These are phyloP conservation scores for Cuniculus paca DNA, from an alignment of 2,797 vertebrate species.

Conservation along the genomic window DNA sequence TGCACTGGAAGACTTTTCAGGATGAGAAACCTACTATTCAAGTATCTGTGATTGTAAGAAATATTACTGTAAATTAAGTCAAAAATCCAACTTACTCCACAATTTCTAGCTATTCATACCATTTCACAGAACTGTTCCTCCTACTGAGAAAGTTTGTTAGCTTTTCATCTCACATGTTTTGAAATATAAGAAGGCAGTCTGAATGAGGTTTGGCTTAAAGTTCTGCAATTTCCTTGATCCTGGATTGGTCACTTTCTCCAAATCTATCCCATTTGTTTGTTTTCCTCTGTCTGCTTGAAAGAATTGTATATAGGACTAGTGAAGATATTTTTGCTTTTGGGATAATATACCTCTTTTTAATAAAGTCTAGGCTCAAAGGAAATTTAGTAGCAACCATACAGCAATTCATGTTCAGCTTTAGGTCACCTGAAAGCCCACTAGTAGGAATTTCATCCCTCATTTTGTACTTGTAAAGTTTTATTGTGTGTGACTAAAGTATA, in stretches of 20 bases:
- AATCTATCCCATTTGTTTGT: not conserved
- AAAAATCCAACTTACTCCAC: not conserved
- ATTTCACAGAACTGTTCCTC: not conserved
- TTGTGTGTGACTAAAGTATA: not conserved
- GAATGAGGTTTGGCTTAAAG: not conserved
- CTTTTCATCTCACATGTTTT: not conserved
- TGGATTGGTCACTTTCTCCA: not conserved
- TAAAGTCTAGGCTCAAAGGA: not conserved
- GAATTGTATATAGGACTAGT: not conserved
- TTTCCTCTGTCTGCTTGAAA: slow-evolving; percentile 18
- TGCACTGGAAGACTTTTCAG: not conserved
- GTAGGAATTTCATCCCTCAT: not conserved
- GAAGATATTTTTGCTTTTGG: not conserved
- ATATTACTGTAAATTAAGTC: not conserved
- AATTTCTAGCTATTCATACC: not conserved
- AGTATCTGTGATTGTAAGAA: not conserved
- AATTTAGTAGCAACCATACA: not conserved
- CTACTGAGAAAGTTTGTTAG: not conserved
- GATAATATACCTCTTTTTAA: slow-evolving; percentile 1
- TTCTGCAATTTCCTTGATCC: not conserved
- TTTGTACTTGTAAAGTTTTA: not conserved
- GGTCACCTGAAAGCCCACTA: not conserved
- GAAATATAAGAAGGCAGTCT: not conserved
- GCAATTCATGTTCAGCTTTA: not conserved
- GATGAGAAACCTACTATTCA: not conserved